Conservation (phyloP, 2,888 invertebrate genomes). For the Schrankia costaestrigalis region DNA sequence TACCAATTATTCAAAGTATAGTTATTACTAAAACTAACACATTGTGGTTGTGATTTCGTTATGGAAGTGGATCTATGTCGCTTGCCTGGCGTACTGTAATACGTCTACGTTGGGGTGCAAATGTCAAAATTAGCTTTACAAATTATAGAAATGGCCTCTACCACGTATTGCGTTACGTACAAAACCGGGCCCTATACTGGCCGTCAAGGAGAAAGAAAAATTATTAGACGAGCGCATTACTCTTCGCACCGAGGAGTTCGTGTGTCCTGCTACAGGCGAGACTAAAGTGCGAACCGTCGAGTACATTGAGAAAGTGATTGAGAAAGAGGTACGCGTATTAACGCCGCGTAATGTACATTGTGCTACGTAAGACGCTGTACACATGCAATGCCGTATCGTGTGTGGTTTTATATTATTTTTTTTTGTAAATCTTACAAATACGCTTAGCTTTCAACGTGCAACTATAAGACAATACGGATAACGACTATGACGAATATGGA, state of each 20-base stretch:
- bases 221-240: constrained; percentile 94
- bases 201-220: constrained; percentile 94
- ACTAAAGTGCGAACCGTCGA: constrained; percentile 94
- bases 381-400: constrained; percentile 70
- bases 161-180: constrained; percentile 94
- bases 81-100: constrained; percentile 58
- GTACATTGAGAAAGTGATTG: constrained; percentile 97
- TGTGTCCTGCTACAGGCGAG: constrained; percentile 92
- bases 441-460: constrained; percentile 75
- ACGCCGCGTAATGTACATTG: constrained; percentile 63
- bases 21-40: constrained; percentile 42
- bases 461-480: constrained; percentile 33
- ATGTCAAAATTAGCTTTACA: constrained; percentile 76
- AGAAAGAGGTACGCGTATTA: constrained; percentile 91
- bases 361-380: constrained; percentile 70
- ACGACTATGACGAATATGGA: constrained; percentile 20
- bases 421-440: constrained; percentile 55
- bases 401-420: constrained; percentile 57
- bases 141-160: constrained; percentile 82
- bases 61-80: constrained; percentile 55
- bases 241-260: constrained; percentile 92
- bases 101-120: constrained; percentile 59
- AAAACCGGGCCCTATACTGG: constrained; percentile 89
- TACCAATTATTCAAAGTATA: too few relatives aligned
- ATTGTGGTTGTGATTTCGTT: constrained; percentile 39